Evolutionary conservation across 2,113 vertebrate species (phyloP).

Genomic region (Apteryx owenii): DNA sequence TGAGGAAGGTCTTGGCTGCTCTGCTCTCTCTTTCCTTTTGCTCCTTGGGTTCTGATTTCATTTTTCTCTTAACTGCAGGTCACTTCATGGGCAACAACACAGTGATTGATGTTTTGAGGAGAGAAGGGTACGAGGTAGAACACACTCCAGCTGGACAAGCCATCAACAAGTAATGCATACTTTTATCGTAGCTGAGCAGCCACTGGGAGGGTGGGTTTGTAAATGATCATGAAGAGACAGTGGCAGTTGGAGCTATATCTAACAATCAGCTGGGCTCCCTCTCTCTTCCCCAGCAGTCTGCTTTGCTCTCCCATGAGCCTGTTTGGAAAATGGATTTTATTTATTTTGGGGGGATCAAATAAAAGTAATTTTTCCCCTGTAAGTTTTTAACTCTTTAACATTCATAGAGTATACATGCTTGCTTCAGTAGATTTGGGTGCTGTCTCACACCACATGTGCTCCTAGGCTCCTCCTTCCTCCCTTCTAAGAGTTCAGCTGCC

Average conservation of each 20-base stretch:
- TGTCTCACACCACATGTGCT: background rate
- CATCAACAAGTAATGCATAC: constrained; percentile 82
- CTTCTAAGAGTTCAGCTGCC: background rate
- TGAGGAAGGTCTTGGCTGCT: background rate
- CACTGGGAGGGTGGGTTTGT: background rate
- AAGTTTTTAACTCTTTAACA: background rate
- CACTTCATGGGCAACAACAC: constrained; percentile 94
- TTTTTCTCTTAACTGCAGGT: constrained; percentile 80
- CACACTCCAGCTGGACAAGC: constrained; percentile 86
- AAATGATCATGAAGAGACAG: background rate
- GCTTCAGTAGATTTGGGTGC: background rate
- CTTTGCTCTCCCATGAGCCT: background rate
- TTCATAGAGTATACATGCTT: background rate
- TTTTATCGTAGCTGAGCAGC: constrained; percentile 4
- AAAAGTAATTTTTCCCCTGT: background rate
- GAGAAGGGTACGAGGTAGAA: constrained; percentile 87
- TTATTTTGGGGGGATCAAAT: background rate
- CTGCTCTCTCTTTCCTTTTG: background rate
- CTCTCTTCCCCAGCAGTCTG: background rate
- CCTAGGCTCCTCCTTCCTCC: background rate
- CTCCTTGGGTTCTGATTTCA: background rate
- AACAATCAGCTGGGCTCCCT: background rate
- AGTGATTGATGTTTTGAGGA: constrained; percentile 88
- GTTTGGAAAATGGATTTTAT: background rate
- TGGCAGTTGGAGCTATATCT: background rate